Evolutionary conservation across 2,113 vertebrate genomes (phyloP).

Genomic region (Spermophilus dauricus): DNA sequence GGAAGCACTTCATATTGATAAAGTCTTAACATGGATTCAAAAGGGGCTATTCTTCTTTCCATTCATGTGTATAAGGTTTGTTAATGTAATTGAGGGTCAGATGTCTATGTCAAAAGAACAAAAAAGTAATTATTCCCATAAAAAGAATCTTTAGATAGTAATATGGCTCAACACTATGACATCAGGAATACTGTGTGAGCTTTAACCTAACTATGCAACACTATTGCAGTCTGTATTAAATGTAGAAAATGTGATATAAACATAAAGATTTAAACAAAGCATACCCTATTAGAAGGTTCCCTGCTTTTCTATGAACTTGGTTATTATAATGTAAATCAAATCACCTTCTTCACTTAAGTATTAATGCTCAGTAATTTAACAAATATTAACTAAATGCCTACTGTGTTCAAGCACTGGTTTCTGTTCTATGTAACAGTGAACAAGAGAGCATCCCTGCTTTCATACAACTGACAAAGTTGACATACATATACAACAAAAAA

Average conservation of each 20-base stretch:
- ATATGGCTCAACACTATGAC: constrained; percentile 54
- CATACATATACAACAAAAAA: neutral
- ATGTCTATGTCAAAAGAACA: constrained; percentile 75
- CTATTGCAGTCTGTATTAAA: constrained; percentile 31
- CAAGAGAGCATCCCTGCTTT: neutral
- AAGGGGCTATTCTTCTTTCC: constrained; percentile 68
- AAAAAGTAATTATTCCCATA: constrained; percentile 66
- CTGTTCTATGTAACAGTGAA: neutral
- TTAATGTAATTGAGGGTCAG: constrained; percentile 74
- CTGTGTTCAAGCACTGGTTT: neutral
- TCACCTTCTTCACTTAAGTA: constrained; percentile 19
- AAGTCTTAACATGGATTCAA: constrained; percentile 40
- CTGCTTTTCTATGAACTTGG: neutral
- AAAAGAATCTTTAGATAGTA: constrained; percentile 72
- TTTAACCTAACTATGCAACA: constrained; percentile 12
- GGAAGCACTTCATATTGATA: constrained; percentile 77
- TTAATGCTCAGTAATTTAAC: neutral
- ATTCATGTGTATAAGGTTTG: constrained; percentile 67
- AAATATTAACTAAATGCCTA: neutral
- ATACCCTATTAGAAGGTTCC: neutral
- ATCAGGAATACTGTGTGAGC: neutral
- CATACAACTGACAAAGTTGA: neutral
- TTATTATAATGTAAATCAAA: constrained; percentile 60
- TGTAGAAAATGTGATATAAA: constrained; percentile 15
- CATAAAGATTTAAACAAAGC: constrained; percentile 50